Conservation (phyloP, 2,888 invertebrate genomes). For the Plagiodera versicolora region DNA sequence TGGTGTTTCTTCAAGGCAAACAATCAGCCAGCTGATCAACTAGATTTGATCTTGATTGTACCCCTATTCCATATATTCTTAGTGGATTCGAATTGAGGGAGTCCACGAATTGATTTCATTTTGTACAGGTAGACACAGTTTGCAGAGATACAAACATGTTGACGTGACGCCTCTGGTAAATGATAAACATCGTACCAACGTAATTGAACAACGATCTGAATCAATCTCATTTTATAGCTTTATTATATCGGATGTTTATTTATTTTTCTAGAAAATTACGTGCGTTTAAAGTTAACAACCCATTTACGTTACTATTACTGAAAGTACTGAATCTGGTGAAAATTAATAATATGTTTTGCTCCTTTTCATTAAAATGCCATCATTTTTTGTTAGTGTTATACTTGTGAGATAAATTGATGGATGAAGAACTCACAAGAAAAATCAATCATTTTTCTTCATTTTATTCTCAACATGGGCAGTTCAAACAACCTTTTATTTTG, state of each 20-base stretch:
- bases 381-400: not conserved
- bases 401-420: not conserved
- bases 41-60: no score
- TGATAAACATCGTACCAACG: slow-evolving; percentile 20
- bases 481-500: no score
- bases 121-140: no score
- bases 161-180: slow-evolving; percentile 4
- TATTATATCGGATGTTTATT: slow-evolving; percentile 32
- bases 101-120: no score
- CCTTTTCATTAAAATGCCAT: slow-evolving; percentile 8
- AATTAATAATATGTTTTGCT: not conserved
- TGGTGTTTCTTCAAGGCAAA: no score
- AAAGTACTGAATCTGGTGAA: not conserved
- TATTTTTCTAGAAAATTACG: slow-evolving; percentile 25
- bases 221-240: slow-evolving; percentile 36
- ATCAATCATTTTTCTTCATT: no score
- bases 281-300: slow-evolving; percentile 23
- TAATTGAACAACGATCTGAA: slow-evolving; percentile 21
- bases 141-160: no score
- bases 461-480: no score
- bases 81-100: no score
- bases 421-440: no score
- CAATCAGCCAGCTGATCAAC: no score
- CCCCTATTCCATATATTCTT: no score
- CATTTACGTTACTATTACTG: not conserved